Evolutionary conservation across 2,797 vertebrate genomes (phyloP), one percentile per base, ranked within the genome.

Genomic region (Oreonectes daqikongensis): DNA sequence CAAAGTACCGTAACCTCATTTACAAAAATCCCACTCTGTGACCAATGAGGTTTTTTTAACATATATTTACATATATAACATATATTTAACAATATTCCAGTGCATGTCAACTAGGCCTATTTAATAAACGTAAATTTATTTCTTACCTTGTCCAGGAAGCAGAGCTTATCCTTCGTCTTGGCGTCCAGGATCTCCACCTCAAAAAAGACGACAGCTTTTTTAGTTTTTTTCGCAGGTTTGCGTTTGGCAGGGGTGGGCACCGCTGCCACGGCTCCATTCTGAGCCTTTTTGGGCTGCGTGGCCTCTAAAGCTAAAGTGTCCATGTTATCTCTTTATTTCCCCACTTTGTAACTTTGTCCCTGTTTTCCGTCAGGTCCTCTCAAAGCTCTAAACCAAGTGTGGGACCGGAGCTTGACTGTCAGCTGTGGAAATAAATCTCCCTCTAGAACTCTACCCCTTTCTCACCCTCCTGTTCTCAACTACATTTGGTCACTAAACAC

Each of bases 131-230:
- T 15, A 7, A 17, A 75, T 9, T 0, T 5, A 5, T 0, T 20
- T 46, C 92, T 90, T 87, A 98, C 96, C 95, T 98, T 98, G 87
- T 98, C 96, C 87, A 98, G 90, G 91, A 98, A 98, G 88, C 96
- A 97, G 76, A 98, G 95, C 91, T 98, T 97, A 89, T 96, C 95
- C 90, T 96, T 94, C 0, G 95, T 97, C 90, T 94, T 96, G 72
- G 94, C 96, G 1, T 97, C 95, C 92, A 97, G 89, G 81, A 98
- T 97, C 95, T 98, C 96, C 95, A 98, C 96, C 96, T 98, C 96
- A 30, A 98, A 98, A 87, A 97, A 97, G 88, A 98, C 94, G 87
- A 95, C 94, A 81, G 94, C 95, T 82, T 94, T 96, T 91, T 97
- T 98, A 91, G 91, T 55, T 87, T 95, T 98, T 88, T 94, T 96